These are phyloP conservation scores for Clarias pachynema DNA, from an alignment of 2,797 vertebrate genomes.

Conservation along the genomic window DNA sequence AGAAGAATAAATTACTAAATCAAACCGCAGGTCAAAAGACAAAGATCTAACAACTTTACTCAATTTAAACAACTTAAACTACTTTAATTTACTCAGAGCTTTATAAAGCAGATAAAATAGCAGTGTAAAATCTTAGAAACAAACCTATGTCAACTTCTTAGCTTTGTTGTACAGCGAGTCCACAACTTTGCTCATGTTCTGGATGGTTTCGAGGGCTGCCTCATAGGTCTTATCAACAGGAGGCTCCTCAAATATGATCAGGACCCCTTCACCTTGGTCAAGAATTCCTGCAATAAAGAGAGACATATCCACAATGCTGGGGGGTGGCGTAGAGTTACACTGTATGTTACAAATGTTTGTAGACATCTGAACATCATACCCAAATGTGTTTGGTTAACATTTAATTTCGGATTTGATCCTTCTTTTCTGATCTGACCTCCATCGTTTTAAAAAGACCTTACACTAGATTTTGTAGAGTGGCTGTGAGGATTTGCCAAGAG, in stretches of 20 bases:
- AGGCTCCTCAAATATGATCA: slow-evolving; percentile 98
- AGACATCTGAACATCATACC: not conserved
- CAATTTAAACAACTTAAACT: too few species aligned
- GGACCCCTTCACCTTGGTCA: slow-evolving; percentile 96
- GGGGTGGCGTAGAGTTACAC: not conserved
- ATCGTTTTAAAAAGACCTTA: not conserved
- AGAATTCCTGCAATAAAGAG: slow-evolving; percentile 85
- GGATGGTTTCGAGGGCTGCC: slow-evolving; percentile 98
- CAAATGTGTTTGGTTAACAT: not conserved
- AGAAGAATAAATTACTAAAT: not conserved
- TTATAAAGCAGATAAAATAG: not conserved
- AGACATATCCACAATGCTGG: not conserved
- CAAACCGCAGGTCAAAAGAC: not conserved
- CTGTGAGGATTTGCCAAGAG: not conserved
- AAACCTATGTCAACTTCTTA: slow-evolving; percentile 99
- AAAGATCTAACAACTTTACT: too few species aligned
- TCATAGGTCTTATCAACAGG: slow-evolving; percentile 99
- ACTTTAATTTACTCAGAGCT: too few species aligned
- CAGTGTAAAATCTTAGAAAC: not conserved
- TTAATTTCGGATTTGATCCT: not conserved
- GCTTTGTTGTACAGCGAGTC: slow-evolving; percentile 99
- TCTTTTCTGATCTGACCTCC: not conserved
- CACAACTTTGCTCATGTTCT: slow-evolving; percentile 99
- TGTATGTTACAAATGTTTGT: not conserved
- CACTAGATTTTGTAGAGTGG: not conserved